Evolutionary conservation across 2,797 vertebrate genomes (phyloP).

Genomic region (Catharus ustulatus): DNA sequence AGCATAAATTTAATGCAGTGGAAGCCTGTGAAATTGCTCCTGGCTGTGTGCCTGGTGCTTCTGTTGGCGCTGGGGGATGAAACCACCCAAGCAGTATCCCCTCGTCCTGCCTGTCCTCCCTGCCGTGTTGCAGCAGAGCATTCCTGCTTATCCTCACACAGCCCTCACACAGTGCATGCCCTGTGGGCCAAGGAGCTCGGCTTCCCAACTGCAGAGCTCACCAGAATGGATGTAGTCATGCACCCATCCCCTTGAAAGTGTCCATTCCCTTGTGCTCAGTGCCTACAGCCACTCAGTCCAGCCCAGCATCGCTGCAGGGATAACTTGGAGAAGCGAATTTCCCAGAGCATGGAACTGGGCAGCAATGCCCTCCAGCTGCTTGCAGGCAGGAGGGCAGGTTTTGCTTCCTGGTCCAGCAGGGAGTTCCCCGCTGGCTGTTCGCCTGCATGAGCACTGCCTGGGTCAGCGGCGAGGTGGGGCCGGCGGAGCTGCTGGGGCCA

Average conservation of each 20-base stretch:
- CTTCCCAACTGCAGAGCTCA: neutral
- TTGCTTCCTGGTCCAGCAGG: conserved; percentile 51
- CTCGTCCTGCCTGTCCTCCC: neutral
- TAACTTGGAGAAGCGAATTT: neutral
- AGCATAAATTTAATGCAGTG: neutral
- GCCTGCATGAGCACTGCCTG: neutral
- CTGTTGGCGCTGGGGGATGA: fast-evolving
- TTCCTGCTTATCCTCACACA: neutral
- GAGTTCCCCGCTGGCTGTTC: conserved; percentile 40
- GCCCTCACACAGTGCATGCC: neutral
- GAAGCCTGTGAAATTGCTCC: neutral
- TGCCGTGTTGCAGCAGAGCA: fast-evolving
- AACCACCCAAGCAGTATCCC: neutral
- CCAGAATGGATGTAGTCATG: neutral
- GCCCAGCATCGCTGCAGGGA: fast-evolving
- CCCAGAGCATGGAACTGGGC: neutral
- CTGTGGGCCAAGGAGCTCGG: neutral
- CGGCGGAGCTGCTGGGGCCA: neutral
- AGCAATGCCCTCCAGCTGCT: neutral
- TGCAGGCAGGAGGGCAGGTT: neutral
- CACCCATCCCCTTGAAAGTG: neutral
- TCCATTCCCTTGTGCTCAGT: neutral
- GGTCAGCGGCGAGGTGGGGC: conserved; percentile 46
- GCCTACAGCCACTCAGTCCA: neutral
- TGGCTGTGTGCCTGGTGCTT: neutral